These are phyloP conservation scores for Enteromius anoplus DNA, from an alignment of 2,797 vertebrate species.

Conservation along the genomic window DNA sequence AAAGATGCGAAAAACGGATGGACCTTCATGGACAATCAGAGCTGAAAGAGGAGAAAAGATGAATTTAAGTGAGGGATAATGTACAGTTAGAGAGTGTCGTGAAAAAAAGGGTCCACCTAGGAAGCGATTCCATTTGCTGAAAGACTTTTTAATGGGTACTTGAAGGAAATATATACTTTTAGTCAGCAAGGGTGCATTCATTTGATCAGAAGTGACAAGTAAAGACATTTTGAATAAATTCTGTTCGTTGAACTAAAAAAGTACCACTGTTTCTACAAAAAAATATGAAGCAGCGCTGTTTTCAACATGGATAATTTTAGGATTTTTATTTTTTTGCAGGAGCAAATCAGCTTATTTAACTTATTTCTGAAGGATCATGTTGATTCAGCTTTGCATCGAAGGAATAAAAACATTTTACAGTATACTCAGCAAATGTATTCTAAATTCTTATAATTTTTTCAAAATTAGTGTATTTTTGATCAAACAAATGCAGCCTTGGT, in stretches of 20 bases:
- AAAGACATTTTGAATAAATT: background rate
- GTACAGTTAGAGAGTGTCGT: background rate
- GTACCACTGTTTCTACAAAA: background rate
- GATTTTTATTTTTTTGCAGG: background rate
- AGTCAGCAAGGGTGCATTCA: background rate
- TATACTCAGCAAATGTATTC: background rate
- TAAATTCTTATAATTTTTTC: background rate
- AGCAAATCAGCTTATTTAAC: background rate
- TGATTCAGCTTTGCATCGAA: background rate
- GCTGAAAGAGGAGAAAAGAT: constrained; percentile 66
- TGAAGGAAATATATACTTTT: background rate
- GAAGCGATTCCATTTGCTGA: background rate
- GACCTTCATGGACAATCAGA: constrained; percentile 88
- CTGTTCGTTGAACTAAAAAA: background rate
- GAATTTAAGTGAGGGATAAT: constrained; percentile 32
- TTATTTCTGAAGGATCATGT: background rate
- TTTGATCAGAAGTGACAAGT: background rate
- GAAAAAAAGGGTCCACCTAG: background rate
- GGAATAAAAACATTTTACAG: background rate
- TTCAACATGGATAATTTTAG: background rate
- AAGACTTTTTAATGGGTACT: background rate
- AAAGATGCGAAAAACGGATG: constrained; percentile 89
- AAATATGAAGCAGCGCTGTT: background rate
- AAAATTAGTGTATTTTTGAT: background rate
- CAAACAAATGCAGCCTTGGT: background rate